phyloP scores from a whole-genome alignment of 1,140 invertebrate species.

The Drosophila rhopaloa region DNA sequence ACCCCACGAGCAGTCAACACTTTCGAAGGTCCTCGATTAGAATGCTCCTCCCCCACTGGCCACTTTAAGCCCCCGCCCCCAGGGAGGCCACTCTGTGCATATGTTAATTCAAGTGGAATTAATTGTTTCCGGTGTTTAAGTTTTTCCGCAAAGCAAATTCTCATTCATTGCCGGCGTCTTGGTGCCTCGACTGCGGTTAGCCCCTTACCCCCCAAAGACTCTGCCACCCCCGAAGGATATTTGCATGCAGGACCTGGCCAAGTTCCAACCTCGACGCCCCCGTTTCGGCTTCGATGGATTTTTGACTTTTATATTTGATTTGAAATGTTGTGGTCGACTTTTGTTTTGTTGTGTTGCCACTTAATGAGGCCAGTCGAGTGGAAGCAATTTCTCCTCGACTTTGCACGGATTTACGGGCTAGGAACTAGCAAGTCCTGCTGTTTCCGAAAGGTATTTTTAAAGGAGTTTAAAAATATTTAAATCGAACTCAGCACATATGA shows the following conservation, averaged over 20 bases:
- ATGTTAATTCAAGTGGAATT: constrained; percentile 85
- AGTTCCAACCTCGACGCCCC: constrained; percentile 29
- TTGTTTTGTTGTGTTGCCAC: constrained; percentile 54
- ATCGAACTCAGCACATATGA: no score
- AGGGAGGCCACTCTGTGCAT: constrained; percentile 62
- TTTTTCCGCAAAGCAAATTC: constrained; percentile 82
- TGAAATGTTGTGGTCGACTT: constrained; percentile 76
- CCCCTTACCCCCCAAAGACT: not conserved
- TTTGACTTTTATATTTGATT: constrained; percentile 83
- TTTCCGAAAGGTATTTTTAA: not conserved
- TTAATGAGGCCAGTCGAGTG: constrained; percentile 74
- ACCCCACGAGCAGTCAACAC: constrained; percentile 63
- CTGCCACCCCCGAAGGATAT: constrained; percentile 10
- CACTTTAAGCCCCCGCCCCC: constrained; percentile 3
- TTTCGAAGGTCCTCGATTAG: constrained; percentile 46
- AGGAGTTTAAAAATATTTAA: not conserved
- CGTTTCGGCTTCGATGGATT: constrained; percentile 73
- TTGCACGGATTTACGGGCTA: constrained; percentile 4
- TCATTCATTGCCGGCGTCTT: constrained; percentile 67
- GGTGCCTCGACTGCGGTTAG: constrained; percentile 48
- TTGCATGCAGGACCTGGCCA: constrained; percentile 39
- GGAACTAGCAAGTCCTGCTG: not conserved
- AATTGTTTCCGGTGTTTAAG: constrained; percentile 85
- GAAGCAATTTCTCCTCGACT: constrained; percentile 62
- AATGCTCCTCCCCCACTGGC: constrained; percentile 13